A percentile compares a stretch with the other conserved stretches of the same genome.
These are phyloP conservation scores for Penelope pileata DNA, from an alignment of 2,113 vertebrate species.

Conservation along the genomic window DNA sequence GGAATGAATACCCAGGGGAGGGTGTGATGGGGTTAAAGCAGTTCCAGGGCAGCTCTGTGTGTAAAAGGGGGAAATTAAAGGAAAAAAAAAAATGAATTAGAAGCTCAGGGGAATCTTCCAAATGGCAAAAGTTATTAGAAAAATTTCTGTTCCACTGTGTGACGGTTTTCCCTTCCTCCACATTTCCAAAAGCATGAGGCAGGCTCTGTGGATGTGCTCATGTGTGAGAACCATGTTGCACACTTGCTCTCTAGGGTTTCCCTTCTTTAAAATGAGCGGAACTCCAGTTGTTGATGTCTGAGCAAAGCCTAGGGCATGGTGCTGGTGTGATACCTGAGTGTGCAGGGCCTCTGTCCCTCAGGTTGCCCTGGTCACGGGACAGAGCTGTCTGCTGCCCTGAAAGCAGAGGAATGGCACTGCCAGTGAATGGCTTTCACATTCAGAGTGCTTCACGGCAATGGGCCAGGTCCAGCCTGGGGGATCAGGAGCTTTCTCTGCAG, in stretches of 20 bases:
- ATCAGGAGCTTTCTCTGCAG: not conserved
- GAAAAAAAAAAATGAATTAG: not conserved
- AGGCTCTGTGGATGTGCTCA: not conserved
- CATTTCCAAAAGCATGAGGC: not conserved
- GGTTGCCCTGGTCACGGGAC: not conserved
- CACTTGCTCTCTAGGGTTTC: not conserved
- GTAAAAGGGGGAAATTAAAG: not conserved
- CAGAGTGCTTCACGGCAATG: not conserved
- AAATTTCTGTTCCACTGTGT: not conserved
- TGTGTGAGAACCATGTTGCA: rapidly evolving
- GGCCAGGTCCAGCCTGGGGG: not conserved
- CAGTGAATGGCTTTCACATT: not conserved
- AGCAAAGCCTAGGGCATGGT: not conserved
- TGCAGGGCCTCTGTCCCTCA: not conserved
- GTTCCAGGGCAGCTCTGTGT: not conserved
- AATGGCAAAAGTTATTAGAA: not conserved
- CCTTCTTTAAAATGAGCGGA: not conserved
- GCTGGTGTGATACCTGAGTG: not conserved
- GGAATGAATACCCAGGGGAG: not conserved
- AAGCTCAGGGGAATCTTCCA: not conserved
- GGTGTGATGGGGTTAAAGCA: not conserved
- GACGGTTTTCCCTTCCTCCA: not conserved
- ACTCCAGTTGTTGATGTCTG: not conserved
- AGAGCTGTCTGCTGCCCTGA: rapidly evolving
- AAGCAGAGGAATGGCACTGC: not conserved